A percentile compares a stretch with the other conserved stretches of the same genome.
phyloP scores from a whole-genome alignment of 2,113 vertebrate genomes.

The Corythaeola cristata region DNA sequence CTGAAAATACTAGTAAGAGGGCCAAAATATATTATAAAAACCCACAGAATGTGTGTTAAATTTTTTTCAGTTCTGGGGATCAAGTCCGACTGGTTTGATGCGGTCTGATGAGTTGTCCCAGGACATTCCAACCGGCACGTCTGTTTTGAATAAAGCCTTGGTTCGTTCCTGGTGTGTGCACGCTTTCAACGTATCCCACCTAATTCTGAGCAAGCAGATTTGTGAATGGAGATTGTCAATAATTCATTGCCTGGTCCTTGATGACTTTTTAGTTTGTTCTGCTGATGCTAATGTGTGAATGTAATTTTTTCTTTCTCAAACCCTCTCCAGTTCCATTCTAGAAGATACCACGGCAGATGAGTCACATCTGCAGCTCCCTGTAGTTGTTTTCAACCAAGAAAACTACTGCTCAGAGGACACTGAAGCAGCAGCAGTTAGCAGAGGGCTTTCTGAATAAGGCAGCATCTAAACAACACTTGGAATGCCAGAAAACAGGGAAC shows the following conservation, averaged over 20 bases:
- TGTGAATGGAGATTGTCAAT: background rate
- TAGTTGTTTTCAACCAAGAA: background rate
- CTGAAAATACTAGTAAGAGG: background rate
- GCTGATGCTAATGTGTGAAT: background rate
- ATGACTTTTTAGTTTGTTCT: background rate
- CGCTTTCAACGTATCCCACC: background rate
- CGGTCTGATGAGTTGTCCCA: background rate
- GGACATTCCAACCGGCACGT: background rate
- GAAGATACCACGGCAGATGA: background rate
- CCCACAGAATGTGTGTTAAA: background rate
- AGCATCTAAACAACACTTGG: background rate
- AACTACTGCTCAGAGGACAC: background rate
- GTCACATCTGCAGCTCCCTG: background rate
- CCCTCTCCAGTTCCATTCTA: background rate
- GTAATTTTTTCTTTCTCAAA: background rate
- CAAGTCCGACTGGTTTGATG: background rate
- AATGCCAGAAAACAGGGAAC: background rate
- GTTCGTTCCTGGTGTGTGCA: background rate
- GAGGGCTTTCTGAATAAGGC: background rate
- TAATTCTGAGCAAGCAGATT: background rate
- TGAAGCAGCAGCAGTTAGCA: background rate
- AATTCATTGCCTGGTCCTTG: background rate
- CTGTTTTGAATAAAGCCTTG: constrained; percentile 38
- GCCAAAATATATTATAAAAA: background rate
- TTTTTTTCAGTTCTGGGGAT: background rate